phyloP scores from a whole-genome alignment of 2,113 vertebrate species.

The Sapajus apella region DNA sequence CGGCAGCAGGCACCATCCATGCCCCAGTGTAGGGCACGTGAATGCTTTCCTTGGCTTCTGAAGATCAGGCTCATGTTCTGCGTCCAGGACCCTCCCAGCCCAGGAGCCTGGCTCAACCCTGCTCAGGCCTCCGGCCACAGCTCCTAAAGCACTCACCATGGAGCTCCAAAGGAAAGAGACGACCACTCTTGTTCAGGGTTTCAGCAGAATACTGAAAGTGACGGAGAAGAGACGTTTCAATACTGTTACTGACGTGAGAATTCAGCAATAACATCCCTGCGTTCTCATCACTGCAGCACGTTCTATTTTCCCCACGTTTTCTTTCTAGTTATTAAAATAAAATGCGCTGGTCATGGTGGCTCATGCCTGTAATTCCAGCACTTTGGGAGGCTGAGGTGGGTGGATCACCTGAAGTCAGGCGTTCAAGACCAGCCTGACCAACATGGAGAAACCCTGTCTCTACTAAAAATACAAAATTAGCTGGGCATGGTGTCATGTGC shows the following conservation, averaged over 20 bases:
- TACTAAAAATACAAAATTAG: too few species aligned
- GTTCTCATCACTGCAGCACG: rapidly evolving
- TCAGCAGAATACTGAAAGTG: slow-evolving; percentile 86
- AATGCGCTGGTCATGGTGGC: background rate
- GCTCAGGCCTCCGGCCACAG: slow-evolving; percentile 65
- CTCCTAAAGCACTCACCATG: slow-evolving; percentile 83
- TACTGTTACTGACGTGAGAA: slow-evolving; percentile 33
- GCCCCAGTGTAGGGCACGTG: background rate
- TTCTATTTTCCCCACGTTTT: background rate
- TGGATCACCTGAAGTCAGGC: too few species aligned
- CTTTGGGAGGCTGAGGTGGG: too few species aligned
- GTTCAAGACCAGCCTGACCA: too few species aligned
- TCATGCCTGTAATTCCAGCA: background rate
- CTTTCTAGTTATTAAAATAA: background rate
- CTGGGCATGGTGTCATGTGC: too few species aligned
- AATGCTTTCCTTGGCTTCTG: slow-evolving; percentile 51
- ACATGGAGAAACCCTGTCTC: too few species aligned
- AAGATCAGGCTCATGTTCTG: slow-evolving; percentile 65
- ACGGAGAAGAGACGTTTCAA: slow-evolving; percentile 75
- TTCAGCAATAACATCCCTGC: rapidly evolving
- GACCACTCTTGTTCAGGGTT: slow-evolving; percentile 83
- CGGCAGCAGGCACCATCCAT: background rate
- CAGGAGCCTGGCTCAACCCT: slow-evolving; percentile 59
- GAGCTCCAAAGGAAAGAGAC: slow-evolving; percentile 84
- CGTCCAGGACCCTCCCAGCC: background rate